These are phyloP conservation scores for Atrichornis clamosus DNA, from an alignment of 2,113 vertebrate species.

Conservation along the genomic window DNA sequence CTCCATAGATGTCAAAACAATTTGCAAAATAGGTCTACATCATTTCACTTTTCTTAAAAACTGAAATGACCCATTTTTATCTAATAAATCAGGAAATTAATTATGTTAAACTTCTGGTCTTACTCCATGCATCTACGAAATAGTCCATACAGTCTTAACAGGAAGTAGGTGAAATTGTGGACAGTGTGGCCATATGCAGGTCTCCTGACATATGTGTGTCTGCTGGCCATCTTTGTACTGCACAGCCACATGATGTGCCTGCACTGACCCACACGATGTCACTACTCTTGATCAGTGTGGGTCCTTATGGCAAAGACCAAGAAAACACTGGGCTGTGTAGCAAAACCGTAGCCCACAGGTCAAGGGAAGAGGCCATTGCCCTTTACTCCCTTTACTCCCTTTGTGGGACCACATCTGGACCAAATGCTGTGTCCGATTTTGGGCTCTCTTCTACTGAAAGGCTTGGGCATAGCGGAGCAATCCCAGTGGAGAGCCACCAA, in stretches of 20 bases:
- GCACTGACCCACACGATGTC: rapidly evolving
- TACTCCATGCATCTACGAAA: neutral
- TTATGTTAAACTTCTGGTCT: neutral
- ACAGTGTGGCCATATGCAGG: neutral
- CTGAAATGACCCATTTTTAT: neutral
- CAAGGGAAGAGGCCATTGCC: neutral
- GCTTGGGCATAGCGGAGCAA: neutral
- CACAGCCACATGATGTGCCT: rapidly evolving
- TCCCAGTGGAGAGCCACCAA: neutral
- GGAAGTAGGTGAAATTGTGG: neutral
- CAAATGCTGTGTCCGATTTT: neutral
- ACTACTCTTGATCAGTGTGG: rapidly evolving
- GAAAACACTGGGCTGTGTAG: neutral
- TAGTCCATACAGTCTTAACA: neutral
- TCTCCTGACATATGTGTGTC: neutral
- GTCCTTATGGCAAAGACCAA: neutral
- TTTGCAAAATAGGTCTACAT: neutral
- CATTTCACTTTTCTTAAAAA: neutral
- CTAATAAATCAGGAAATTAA: neutral
- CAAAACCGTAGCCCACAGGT: neutral
- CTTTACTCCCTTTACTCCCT: too few species aligned
- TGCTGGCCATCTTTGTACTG: neutral
- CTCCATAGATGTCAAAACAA: neutral
- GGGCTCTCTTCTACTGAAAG: neutral
- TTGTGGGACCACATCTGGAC: neutral